phyloP scores from a whole-genome alignment of 2,888 invertebrate species.

The Cryptops parisi region DNA sequence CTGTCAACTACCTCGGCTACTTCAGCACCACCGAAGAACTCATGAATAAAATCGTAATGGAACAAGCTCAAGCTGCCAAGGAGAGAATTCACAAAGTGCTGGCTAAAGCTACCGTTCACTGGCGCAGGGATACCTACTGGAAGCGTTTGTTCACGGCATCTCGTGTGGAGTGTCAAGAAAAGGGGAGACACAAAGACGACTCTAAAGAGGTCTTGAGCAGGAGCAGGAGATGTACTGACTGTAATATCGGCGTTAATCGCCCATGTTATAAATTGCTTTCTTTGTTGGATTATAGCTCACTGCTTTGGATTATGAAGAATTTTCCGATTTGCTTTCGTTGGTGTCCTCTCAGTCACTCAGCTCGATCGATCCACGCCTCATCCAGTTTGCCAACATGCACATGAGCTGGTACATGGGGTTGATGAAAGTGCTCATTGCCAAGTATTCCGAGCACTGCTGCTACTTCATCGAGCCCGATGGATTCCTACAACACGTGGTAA shows the following conservation, averaged over 20 bases:
- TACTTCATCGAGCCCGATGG: constrained; percentile 44
- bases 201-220: constrained; percentile 26
- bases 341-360: constrained; percentile 44
- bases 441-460: constrained; percentile 43
- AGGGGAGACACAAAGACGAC: constrained; percentile 24
- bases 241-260: not conserved
- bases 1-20: constrained; percentile 52
- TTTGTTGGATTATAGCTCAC: no score
- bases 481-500: constrained; percentile 43
- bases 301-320: constrained; percentile 43
- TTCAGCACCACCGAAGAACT: constrained; percentile 46
- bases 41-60: constrained; percentile 25
- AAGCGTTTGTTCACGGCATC: constrained; percentile 41
- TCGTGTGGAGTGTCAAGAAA: constrained; percentile 23
- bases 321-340: constrained; percentile 45
- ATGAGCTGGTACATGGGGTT: constrained; percentile 48
- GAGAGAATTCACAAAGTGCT: constrained; percentile 46
- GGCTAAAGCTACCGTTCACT: constrained; percentile 48
- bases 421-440: constrained; percentile 42
- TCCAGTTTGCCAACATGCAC: constrained; percentile 45
- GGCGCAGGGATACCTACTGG: constrained; percentile 55
- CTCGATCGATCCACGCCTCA: constrained; percentile 43
- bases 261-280: constrained; percentile 12
- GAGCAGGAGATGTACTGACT: not conserved
- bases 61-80: constrained; percentile 42